Conservation (phyloP, 1,140 invertebrate species). For the Mycetomoellerius zeteki region DNA sequence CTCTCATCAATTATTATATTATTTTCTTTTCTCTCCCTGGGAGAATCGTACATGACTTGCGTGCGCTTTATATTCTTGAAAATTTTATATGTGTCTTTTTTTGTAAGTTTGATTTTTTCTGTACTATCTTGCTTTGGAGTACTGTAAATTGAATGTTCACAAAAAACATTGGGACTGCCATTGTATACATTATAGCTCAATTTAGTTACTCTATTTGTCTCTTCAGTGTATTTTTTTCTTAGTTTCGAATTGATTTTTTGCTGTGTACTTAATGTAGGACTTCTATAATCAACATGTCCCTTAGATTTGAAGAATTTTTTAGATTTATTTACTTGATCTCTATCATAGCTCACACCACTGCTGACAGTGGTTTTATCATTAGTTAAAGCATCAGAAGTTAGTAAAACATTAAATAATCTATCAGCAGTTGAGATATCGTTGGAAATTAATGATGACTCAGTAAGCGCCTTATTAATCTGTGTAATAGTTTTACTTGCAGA, state of each 20-base stretch:
- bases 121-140: not conserved
- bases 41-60: slow-evolving; percentile 52
- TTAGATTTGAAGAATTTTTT: not conserved
- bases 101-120: slow-evolving; percentile 29
- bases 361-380: slow-evolving; percentile 44
- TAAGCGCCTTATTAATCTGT: not conserved
- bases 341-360: not conserved
- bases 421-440: not conserved
- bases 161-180: not conserved
- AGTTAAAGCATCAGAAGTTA: not conserved
- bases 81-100: slow-evolving; percentile 46
- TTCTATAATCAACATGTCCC: not conserved
- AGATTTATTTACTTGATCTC: not conserved
- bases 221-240: not conserved
- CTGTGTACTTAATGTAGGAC: not conserved
- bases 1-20: slow-evolving; percentile 60
- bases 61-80: slow-evolving; percentile 59
- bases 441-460: not conserved
- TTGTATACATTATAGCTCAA: not conserved
- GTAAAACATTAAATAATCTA: not conserved
- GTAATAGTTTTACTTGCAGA: not conserved
- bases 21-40: slow-evolving; percentile 27
- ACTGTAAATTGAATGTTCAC: not conserved
- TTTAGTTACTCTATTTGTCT: not conserved
- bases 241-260: not conserved